Conservation (phyloP, 2,113 vertebrate species). For the Phyllostomus hastatus region DNA sequence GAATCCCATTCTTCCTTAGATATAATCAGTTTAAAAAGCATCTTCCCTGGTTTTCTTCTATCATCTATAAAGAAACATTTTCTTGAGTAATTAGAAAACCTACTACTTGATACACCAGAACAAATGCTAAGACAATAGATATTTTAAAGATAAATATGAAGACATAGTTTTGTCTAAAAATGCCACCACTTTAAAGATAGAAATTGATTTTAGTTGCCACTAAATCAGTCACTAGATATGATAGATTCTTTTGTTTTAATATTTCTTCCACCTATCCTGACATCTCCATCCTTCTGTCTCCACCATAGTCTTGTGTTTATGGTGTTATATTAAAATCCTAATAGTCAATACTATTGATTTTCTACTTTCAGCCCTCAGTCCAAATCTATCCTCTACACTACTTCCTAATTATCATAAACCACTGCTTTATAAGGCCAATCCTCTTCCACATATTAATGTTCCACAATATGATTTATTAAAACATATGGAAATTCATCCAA, state of each 20-base stretch:
- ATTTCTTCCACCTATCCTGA: neutral
- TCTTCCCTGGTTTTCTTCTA: neutral
- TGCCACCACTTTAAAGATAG: neutral
- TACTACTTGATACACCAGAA: neutral
- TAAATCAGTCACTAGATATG: neutral
- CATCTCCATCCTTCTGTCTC: neutral
- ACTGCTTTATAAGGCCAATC: neutral
- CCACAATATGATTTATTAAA: neutral
- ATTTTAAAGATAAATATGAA: slow-evolving; percentile 18
- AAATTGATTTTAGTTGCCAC: neutral
- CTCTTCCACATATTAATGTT: neutral
- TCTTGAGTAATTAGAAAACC: neutral
- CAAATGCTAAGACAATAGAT: neutral
- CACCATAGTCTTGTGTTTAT: neutral
- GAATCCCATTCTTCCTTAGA: neutral
- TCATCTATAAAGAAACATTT: neutral
- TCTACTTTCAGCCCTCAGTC: neutral
- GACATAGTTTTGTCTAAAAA: neutral
- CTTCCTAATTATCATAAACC: neutral
- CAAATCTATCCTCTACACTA: neutral
- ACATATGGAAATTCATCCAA: neutral
- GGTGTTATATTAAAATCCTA: neutral
- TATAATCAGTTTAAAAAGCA: neutral
- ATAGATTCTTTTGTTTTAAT: neutral
- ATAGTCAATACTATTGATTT: neutral